These are phyloP conservation scores for Sesamia nonagrioides DNA, from an alignment of 1,140 invertebrate genomes.

Conservation along the genomic window DNA sequence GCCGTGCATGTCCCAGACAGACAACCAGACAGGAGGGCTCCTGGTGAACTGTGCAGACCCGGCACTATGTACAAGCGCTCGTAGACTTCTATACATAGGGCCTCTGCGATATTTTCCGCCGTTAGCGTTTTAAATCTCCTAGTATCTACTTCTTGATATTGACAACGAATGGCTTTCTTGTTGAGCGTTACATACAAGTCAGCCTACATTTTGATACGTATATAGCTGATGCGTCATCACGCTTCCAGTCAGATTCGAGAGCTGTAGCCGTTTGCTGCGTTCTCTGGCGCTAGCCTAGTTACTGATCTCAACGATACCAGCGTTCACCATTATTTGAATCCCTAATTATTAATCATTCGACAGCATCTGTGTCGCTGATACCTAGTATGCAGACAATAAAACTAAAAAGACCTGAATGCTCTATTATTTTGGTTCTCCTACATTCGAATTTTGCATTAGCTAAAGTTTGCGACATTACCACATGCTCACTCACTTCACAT, in stretches of 20 bases:
- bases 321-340: slow-evolving; percentile 63
- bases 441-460: too few species aligned
- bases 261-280: slow-evolving; percentile 74
- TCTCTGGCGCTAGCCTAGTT: slow-evolving; percentile 75
- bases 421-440: neutral
- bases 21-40: neutral
- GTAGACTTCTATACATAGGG: slow-evolving; percentile 47
- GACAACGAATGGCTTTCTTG: slow-evolving; percentile 66
- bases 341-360: slow-evolving; percentile 23
- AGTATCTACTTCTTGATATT: slow-evolving; percentile 55
- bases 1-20: neutral
- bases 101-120: slow-evolving; percentile 53
- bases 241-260: slow-evolving; percentile 67
- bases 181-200: slow-evolving; percentile 47
- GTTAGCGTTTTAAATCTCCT: slow-evolving; percentile 60
- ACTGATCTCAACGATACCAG: slow-evolving; percentile 77
- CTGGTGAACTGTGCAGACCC: neutral
- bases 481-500: neutral
- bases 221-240: slow-evolving; percentile 52
- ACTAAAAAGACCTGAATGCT: neutral
- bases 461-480: too few species aligned
- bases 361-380: neutral
- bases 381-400: neutral
- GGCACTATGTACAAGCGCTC: neutral
- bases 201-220: slow-evolving; percentile 47